A percentile compares a stretch with the other conserved stretches of the same genome.
phyloP scores from a whole-genome alignment of 2,888 invertebrate genomes.

The Nymphalis polychloros region DNA sequence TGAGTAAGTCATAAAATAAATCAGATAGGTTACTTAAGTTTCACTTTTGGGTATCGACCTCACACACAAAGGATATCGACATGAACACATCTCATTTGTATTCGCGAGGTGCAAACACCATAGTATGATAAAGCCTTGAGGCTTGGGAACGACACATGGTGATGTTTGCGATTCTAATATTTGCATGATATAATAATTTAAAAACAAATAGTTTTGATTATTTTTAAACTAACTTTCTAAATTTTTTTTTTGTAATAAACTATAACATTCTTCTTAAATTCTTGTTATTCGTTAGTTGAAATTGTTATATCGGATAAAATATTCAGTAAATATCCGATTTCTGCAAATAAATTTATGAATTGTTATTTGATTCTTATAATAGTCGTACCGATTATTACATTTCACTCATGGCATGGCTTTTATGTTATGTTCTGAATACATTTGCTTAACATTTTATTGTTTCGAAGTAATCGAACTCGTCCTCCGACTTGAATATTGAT shows the following conservation, averaged over 20 bases:
- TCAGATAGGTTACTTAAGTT: slow-evolving; percentile 45
- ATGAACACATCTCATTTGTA: slow-evolving; percentile 39
- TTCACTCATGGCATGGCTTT: too few relatives aligned
- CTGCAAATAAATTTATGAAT: too few relatives aligned
- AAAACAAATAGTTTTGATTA: neutral
- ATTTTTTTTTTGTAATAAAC: too few relatives aligned
- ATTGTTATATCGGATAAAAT: too few relatives aligned
- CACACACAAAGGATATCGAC: slow-evolving; percentile 56
- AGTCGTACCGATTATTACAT: too few relatives aligned
- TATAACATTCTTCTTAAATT: too few relatives aligned
- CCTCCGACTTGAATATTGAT: slow-evolving; percentile 24
- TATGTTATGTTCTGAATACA: neutral
- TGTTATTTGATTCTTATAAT: too few relatives aligned
- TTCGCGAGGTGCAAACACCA: slow-evolving; percentile 13
- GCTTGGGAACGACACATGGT: slow-evolving; percentile 11
- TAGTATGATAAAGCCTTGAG: slow-evolving; percentile 12
- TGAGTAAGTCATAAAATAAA: neutral
- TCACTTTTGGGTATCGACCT: slow-evolving; percentile 67
- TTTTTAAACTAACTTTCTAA: neutral
- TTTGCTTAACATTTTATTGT: slow-evolving; percentile 11
- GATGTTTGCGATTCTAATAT: neutral
- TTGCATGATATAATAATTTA: slow-evolving; percentile 1
- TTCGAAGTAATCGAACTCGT: slow-evolving; percentile 8
- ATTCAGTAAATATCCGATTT: too few relatives aligned
- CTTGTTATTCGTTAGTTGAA: too few relatives aligned